phyloP scores from a whole-genome alignment of 2,888 invertebrate genomes.

The Salpingus planirostris region DNA sequence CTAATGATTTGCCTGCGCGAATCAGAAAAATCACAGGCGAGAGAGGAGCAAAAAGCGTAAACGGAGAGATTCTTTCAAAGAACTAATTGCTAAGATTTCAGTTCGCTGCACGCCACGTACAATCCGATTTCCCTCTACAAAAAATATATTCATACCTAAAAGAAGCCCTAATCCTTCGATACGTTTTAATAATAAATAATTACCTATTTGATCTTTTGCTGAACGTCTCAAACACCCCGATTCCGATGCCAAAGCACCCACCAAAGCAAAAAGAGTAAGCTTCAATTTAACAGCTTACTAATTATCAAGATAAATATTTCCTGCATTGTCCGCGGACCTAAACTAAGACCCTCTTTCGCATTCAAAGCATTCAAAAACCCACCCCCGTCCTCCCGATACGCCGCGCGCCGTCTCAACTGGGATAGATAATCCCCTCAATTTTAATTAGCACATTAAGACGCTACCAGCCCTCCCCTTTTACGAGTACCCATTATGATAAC shows the following conservation, averaged over 20 bases:
- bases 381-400: no score
- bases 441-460: no score
- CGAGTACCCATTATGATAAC: no score
- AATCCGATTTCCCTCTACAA: conserved; percentile 37
- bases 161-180: conserved; percentile 36
- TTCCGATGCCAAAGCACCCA: no score
- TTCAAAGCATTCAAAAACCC: conserved; percentile 11
- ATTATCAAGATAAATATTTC: conserved; percentile 13
- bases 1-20: conserved; percentile 41
- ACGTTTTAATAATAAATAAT: conserved; percentile 37
- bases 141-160: conserved; percentile 34
- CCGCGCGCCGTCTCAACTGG: no score
- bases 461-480: no score
- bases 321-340: conserved; percentile 10
- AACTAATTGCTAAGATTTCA: conserved; percentile 43
- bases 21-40: conserved; percentile 34
- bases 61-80: conserved; percentile 39
- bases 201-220: conserved; percentile 32
- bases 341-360: conserved; percentile 7
- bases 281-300: conserved; percentile 11
- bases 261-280: conserved; percentile 13
- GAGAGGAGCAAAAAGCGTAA: conserved; percentile 35
- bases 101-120: conserved; percentile 38
- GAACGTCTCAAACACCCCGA: conserved; percentile 12
- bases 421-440: no score